Evolutionary conservation across 2,888 invertebrate species (phyloP).

Genomic region (Lordiphosa andalusiaca): DNA sequence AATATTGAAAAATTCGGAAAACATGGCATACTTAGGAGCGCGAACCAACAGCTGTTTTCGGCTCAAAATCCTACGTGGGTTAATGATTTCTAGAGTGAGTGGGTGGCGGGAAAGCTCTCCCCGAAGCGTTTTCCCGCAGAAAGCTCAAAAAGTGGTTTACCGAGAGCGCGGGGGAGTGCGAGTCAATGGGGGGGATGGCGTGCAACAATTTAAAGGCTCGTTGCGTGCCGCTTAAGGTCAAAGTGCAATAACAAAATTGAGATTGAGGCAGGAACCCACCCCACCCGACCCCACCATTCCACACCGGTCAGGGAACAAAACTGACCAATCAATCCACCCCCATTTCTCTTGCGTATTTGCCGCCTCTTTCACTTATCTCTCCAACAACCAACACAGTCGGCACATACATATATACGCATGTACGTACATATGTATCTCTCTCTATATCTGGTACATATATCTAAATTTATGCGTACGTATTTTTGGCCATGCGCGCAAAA

Average conservation of each 20-base stretch:
- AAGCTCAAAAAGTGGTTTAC: too few relatives aligned
- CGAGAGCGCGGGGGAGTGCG: too few relatives aligned
- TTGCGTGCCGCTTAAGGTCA: slow-evolving; percentile 37
- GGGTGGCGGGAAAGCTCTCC: too few relatives aligned
- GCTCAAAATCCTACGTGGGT: too few relatives aligned
- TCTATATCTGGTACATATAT: slow-evolving; percentile 14
- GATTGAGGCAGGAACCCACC: too few relatives aligned
- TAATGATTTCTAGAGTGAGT: too few relatives aligned
- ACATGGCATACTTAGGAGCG: slow-evolving; percentile 17
- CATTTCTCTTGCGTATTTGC: background rate
- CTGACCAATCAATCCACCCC: too few relatives aligned
- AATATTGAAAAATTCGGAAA: slow-evolving; percentile 1
- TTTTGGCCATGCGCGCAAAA: slow-evolving; percentile 40
- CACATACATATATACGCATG: background rate
- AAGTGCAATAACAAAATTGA: slow-evolving; percentile 24
- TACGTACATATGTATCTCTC: slow-evolving; percentile 10
- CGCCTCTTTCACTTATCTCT: slow-evolving; percentile 4
- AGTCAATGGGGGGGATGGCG: too few relatives aligned
- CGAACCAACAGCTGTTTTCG: slow-evolving; percentile 24
- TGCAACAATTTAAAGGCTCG: slow-evolving; percentile 30
- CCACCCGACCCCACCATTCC: too few relatives aligned
- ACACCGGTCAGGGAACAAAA: too few relatives aligned
- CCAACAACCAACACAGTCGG: slow-evolving; percentile 1
- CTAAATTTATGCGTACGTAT: slow-evolving; percentile 39
- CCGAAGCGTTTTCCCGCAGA: background rate